phyloP scores from a whole-genome alignment of 2,888 invertebrate species.

The Sylvicola cinctus region DNA sequence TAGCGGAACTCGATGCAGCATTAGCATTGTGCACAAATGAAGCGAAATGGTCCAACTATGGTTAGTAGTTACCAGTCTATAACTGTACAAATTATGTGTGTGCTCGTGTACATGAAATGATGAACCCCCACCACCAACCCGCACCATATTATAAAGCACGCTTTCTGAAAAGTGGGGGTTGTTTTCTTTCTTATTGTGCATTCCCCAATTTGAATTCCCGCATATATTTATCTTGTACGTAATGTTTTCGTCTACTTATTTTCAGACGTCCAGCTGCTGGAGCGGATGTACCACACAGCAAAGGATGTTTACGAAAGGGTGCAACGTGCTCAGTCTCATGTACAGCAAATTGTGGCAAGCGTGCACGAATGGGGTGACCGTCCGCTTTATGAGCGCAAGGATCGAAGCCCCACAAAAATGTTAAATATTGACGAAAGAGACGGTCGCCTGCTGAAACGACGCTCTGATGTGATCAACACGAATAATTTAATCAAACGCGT shows the following conservation, averaged over 20 bases:
- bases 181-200: too few species aligned
- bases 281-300: too few species aligned
- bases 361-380: slow-evolving; percentile 49
- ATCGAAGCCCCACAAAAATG: slow-evolving; percentile 15
- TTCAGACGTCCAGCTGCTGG: too few species aligned
- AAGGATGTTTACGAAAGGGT: slow-evolving; percentile 16
- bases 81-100: too few species aligned
- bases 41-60: slow-evolving; percentile 62
- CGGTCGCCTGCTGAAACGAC: slow-evolving; percentile 15
- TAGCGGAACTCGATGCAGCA: slow-evolving; percentile 48
- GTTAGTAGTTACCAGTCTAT: slow-evolving; percentile 23
- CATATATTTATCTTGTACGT: too few species aligned
- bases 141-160: too few species aligned
- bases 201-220: too few species aligned
- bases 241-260: too few species aligned
- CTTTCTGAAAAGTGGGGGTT: too few species aligned
- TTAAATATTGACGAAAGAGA: slow-evolving; percentile 18
- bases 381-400: slow-evolving; percentile 57
- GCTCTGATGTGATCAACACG: slow-evolving; percentile 17
- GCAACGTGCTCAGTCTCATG: slow-evolving; percentile 41
- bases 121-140: too few species aligned
- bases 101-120: too few species aligned
- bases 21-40: slow-evolving; percentile 44
- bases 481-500: slow-evolving; percentile 16
- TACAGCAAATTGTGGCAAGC: slow-evolving; percentile 31